Percentiles rank a stretch among this genome's conserved stretches.
These are phyloP conservation scores for Coecobrya sp. DNA, from an alignment of 2,888 invertebrate species.

Conservation along the genomic window DNA sequence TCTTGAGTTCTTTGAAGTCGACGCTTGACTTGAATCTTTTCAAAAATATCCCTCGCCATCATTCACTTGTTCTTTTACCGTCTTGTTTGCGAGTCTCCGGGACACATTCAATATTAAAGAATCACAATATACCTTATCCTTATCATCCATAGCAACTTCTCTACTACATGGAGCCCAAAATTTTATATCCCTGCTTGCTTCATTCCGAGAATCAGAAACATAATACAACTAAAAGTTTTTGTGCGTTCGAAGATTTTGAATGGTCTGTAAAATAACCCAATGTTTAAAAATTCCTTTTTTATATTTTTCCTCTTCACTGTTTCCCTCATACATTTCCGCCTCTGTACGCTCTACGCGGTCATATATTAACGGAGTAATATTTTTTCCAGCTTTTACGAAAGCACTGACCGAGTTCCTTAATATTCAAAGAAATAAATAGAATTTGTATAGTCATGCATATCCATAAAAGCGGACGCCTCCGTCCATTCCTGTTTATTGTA, in stretches of 20 bases:
- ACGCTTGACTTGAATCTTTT: neutral
- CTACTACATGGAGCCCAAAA: neutral
- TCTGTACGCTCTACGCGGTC: neutral
- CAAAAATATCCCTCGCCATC: neutral
- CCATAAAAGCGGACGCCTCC: neutral
- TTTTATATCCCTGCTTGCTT: neutral
- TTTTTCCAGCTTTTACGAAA: no score
- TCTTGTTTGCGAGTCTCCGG: neutral
- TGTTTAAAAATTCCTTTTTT: neutral
- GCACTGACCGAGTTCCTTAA: no score
- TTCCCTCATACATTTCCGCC: neutral
- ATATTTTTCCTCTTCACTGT: neutral
- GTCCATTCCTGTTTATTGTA: neutral
- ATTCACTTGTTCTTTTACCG: neutral
- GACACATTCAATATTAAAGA: conserved; percentile 22
- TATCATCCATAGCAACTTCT: neutral
- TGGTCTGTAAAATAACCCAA: neutral
- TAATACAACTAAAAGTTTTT: neutral
- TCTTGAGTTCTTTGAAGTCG: conserved; percentile 17
- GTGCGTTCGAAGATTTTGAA: neutral
- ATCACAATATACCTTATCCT: neutral
- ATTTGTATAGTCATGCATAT: conserved; percentile 5
- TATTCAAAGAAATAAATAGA: conserved; percentile 1
- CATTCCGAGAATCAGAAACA: neutral
- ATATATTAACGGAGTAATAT: no score